A percentile compares a stretch with the other conserved stretches of the same genome.
These are phyloP conservation scores for Semnopithecus entellus DNA, from an alignment of 2,113 vertebrate species.

Conservation along the genomic window DNA sequence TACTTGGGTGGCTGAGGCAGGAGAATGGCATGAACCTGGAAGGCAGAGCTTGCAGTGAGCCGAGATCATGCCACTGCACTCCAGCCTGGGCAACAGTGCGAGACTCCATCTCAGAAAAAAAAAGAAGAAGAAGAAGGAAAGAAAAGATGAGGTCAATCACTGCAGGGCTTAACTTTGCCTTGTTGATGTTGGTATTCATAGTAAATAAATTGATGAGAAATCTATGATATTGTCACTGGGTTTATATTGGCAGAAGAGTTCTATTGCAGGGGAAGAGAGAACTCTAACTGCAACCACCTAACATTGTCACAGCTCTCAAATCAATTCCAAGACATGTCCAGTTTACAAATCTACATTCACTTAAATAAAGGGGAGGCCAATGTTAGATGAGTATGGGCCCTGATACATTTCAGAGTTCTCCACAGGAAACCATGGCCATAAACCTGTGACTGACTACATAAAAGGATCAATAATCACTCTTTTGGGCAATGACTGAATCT, in stretches of 20 bases:
- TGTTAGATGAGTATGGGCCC: neutral
- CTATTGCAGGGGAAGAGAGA: neutral
- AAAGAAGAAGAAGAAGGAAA: neutral
- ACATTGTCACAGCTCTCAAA: neutral
- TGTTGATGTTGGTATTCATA: neutral
- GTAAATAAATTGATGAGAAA: neutral
- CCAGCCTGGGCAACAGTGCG: too few species aligned
- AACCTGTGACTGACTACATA: neutral
- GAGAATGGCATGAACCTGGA: too few species aligned
- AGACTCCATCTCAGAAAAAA: too few species aligned
- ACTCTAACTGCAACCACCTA: neutral
- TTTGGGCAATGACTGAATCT: neutral
- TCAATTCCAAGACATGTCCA: neutral
- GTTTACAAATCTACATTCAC: neutral
- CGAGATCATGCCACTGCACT: too few species aligned
- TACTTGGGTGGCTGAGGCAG: too few species aligned
- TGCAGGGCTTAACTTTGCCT: neutral
- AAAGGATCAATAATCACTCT: neutral
- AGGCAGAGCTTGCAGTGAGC: too few species aligned
- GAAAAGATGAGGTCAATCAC: neutral
- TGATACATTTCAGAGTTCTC: neutral
- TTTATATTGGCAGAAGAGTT: neutral
- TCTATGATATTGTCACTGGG: neutral
- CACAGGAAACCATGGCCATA: neutral
- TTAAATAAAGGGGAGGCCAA: neutral